Evolutionary conservation across 2,113 vertebrate species (phyloP).

Genomic region (Poicephalus meyeri): DNA sequence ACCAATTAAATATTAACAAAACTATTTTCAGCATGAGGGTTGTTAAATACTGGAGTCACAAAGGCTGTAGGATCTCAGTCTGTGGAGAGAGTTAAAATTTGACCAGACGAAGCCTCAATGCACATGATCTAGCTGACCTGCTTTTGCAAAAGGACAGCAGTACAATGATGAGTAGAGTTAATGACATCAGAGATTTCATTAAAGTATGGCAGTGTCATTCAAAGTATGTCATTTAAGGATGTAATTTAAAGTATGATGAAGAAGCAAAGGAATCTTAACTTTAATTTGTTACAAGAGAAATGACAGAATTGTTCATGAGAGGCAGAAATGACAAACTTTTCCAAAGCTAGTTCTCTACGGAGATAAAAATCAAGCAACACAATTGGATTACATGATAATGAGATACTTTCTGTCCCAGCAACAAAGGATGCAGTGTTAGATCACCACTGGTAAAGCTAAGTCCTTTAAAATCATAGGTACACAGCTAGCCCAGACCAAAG

Average conservation of each 20-base stretch:
- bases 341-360: neutral
- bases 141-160: neutral
- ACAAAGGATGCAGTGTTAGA: neutral
- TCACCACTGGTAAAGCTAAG: neutral
- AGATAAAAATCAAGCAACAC: neutral
- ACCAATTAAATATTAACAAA: neutral
- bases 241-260: neutral
- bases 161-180: neutral
- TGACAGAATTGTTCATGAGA: neutral
- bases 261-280: neutral
- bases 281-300: neutral
- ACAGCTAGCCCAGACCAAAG: neutral
- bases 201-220: neutral
- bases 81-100: neutral
- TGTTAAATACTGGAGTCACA: neutral
- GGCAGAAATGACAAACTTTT: neutral
- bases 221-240: neutral
- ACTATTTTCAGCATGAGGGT: neutral
- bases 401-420: neutral
- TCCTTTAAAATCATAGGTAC: neutral
- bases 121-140: neutral
- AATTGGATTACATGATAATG: neutral
- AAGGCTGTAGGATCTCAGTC: neutral
- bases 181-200: neutral
- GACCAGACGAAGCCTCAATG: neutral